phyloP scores from a whole-genome alignment of 2,888 invertebrate genomes.

The Deilephila porcellus region DNA sequence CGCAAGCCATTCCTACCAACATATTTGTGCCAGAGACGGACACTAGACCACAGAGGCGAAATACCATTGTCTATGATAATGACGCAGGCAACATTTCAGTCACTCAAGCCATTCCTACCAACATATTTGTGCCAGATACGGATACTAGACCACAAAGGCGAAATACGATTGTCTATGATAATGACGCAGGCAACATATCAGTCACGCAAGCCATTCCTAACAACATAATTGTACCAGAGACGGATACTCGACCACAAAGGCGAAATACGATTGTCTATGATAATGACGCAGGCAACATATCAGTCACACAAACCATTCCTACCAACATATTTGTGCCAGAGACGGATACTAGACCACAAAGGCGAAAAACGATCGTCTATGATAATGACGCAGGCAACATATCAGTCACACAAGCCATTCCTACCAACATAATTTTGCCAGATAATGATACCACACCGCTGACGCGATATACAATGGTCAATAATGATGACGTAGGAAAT shows the following conservation, averaged over 20 bases:
- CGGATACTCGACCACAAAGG: constrained; percentile 11
- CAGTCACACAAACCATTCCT: constrained; percentile 42
- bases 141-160: constrained; percentile 27
- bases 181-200: not conserved
- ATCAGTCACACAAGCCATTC: constrained; percentile 44
- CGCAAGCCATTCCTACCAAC: constrained; percentile 34
- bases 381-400: constrained; percentile 43
- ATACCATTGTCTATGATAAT: constrained; percentile 42
- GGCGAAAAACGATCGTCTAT: constrained; percentile 40
- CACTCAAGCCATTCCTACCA: constrained; percentile 42
- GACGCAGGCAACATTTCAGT: constrained; percentile 43
- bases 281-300: constrained; percentile 43
- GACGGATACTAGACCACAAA: constrained; percentile 27
- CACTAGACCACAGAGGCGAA: constrained; percentile 33
- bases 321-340: constrained; percentile 5
- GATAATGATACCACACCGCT: constrained; percentile 6
- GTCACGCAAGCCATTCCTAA: constrained; percentile 28
- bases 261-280: constrained; percentile 30
- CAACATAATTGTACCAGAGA: constrained; percentile 40
- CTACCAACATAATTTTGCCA: constrained; percentile 37
- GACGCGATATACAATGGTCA: constrained; percentile 40
- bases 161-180: not conserved
- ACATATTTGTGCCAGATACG: constrained; percentile 35
- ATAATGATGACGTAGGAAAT: constrained; percentile 32
- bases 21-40: not conserved